A percentile compares a stretch with the other conserved stretches of the same genome.
phyloP scores from a whole-genome alignment of 2,888 invertebrate species.

The Amblyjoppa fuscipennis region DNA sequence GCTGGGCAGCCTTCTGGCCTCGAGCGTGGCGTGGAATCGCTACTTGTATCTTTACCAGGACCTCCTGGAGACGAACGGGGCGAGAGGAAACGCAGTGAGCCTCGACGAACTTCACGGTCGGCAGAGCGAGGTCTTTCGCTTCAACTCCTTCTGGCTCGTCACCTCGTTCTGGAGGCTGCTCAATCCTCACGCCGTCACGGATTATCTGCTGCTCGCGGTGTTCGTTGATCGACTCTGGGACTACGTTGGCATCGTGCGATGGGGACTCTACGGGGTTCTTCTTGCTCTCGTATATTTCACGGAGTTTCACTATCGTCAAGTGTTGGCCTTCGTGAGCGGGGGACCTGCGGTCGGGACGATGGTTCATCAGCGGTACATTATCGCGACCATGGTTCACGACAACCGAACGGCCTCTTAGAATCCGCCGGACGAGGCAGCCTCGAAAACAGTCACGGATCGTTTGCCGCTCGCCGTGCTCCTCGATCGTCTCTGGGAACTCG shows the following conservation, averaged over 20 bases:
- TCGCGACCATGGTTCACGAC: background rate
- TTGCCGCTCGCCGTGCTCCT: too few relatives aligned
- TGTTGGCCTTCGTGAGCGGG: constrained; percentile 76
- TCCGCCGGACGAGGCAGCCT: background rate
- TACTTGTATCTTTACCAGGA: constrained; percentile 93
- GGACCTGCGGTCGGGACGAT: constrained; percentile 23
- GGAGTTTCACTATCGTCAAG: constrained; percentile 90
- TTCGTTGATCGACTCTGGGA: constrained; percentile 94
- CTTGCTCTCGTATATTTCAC: constrained; percentile 89
- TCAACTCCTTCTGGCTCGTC: constrained; percentile 91
- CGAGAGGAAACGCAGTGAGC: constrained; percentile 68
- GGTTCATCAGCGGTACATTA: background rate
- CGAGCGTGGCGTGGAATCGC: constrained; percentile 93
- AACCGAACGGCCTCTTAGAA: constrained; percentile 9
- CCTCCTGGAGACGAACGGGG: constrained; percentile 89
- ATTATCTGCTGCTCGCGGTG: constrained; percentile 91
- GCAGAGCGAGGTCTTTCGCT: constrained; percentile 89
- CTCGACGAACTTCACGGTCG: constrained; percentile 86
- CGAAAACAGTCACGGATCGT: too few relatives aligned
- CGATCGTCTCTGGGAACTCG: too few relatives aligned
- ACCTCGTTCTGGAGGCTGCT: constrained; percentile 92
- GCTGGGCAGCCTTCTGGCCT: constrained; percentile 90
- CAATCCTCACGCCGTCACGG: constrained; percentile 92
- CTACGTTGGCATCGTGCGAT: constrained; percentile 90
- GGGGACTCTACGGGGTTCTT: constrained; percentile 90